Percentiles rank a stretch among this genome's conserved stretches.
Conservation (phyloP, 2,888 invertebrate species). For the Maniola hyperantus region DNA sequence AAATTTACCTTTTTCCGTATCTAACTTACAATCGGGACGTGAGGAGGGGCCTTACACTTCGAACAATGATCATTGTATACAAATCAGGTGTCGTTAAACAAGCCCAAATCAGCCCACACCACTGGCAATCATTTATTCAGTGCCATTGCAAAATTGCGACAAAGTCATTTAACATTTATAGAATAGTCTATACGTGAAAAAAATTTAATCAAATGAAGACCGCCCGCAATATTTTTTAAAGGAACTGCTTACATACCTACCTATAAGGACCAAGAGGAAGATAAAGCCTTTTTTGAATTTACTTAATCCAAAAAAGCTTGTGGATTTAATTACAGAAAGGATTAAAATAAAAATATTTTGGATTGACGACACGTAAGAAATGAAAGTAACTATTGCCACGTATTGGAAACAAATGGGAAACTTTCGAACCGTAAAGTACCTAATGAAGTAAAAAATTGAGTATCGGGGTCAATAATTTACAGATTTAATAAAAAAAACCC, state of each 20-base stretch:
- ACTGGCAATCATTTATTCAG: slow-evolving; percentile 35
- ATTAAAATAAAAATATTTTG: too few species aligned
- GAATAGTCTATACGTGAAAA: slow-evolving; percentile 26
- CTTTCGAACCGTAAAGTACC: too few species aligned
- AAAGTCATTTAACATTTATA: slow-evolving; percentile 26
- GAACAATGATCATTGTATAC: slow-evolving; percentile 81
- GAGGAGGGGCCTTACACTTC: slow-evolving; percentile 25
- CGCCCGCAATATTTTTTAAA: slow-evolving; percentile 14
- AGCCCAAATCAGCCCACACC: slow-evolving; percentile 55
- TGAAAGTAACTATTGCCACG: too few species aligned
- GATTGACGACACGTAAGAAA: too few species aligned
- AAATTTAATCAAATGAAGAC: slow-evolving; percentile 17
- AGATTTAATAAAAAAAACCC: too few species aligned
- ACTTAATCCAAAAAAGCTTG: neutral
- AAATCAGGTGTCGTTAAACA: slow-evolving; percentile 65
- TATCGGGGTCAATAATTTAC: too few species aligned
- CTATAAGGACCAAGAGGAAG: too few species aligned
- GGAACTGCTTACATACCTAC: neutral
- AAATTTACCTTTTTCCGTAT: neutral
- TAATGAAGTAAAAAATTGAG: too few species aligned
- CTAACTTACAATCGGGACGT: slow-evolving; percentile 14
- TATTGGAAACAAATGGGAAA: too few species aligned
- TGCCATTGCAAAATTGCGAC: slow-evolving; percentile 32
- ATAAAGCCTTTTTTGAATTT: neutral
- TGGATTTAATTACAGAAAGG: neutral